Conservation (phyloP, 2,113 vertebrate species). For the Zosterops japonicus region DNA sequence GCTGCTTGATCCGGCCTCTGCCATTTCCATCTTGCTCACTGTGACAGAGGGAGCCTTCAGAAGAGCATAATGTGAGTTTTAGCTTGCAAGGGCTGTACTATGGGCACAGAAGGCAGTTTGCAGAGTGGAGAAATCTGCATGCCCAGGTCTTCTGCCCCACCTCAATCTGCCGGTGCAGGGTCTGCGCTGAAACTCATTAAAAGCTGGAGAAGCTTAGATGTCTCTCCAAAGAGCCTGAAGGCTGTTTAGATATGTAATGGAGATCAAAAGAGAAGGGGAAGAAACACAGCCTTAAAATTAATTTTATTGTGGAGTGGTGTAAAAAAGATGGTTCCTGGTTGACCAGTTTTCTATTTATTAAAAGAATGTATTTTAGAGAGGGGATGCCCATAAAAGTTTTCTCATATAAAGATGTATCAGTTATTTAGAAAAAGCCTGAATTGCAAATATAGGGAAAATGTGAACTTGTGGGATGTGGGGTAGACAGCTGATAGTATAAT, state of each 20-base stretch:
- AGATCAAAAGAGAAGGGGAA: neutral
- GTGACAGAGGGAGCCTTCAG: neutral
- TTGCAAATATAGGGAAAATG: neutral
- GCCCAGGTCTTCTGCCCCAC: neutral
- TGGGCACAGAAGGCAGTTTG: neutral
- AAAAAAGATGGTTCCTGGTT: neutral
- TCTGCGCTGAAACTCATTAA: neutral
- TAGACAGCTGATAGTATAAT: neutral
- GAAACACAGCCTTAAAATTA: neutral
- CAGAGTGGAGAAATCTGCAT: neutral
- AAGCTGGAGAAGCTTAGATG: neutral
- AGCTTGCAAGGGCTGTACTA: neutral
- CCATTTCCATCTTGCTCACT: neutral
- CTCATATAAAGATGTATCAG: neutral
- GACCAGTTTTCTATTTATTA: neutral
- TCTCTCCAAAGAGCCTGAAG: neutral
- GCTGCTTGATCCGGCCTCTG: rapidly evolving
- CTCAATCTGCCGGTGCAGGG: neutral
- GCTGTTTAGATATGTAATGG: neutral
- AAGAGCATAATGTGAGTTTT: neutral
- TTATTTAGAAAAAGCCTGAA: neutral
- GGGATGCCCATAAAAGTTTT: neutral
- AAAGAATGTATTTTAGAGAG: neutral
- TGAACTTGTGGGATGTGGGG: neutral
- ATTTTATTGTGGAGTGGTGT: neutral